A percentile compares a stretch with the other conserved stretches of the same genome.
phyloP scores from a whole-genome alignment of 2,797 vertebrate genomes.

The Crocodylus rhombifer region DNA sequence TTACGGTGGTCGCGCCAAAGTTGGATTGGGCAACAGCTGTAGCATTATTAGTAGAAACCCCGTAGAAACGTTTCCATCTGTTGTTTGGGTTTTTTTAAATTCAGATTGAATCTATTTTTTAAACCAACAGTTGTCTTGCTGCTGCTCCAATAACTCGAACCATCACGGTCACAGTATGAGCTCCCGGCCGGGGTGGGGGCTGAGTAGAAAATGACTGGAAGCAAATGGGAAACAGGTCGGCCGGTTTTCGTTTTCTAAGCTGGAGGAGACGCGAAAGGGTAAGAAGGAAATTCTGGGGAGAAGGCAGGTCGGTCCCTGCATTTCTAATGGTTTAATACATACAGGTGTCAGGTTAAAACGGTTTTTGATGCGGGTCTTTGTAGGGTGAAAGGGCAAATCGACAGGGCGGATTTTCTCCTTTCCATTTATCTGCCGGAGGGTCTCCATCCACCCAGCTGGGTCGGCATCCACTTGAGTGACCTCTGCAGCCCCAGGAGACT shows the following conservation, averaged over 20 bases:
- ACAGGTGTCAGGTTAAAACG: too few relatives aligned
- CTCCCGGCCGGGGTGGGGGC: too few relatives aligned
- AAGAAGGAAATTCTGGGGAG: too few relatives aligned
- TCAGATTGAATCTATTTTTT: not conserved
- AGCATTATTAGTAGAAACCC: not conserved
- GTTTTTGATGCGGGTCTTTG: too few relatives aligned
- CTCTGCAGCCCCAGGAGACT: not conserved
- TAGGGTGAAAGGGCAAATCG: not conserved
- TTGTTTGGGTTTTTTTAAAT: constrained; percentile 1
- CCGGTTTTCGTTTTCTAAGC: constrained; percentile 30
- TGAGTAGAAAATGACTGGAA: not conserved
- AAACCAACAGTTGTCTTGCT: constrained; percentile 49
- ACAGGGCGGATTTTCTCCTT: not conserved
- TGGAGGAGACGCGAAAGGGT: constrained; percentile 10
- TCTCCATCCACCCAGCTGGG: not conserved
- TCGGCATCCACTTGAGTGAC: not conserved
- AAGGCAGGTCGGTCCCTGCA: too few relatives aligned
- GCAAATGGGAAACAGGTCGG: not conserved
- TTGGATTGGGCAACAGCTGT: not conserved
- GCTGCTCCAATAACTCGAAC: not conserved
- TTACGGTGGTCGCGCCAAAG: not conserved
- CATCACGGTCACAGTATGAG: too few relatives aligned
- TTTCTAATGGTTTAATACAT: too few relatives aligned
- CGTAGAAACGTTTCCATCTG: constrained; percentile 10
- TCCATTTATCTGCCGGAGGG: not conserved